Evolutionary conservation across 2,888 invertebrate species (phyloP), one percentile per base, ranked within the genome.

Genomic region (Drosophila siamana): DNA sequence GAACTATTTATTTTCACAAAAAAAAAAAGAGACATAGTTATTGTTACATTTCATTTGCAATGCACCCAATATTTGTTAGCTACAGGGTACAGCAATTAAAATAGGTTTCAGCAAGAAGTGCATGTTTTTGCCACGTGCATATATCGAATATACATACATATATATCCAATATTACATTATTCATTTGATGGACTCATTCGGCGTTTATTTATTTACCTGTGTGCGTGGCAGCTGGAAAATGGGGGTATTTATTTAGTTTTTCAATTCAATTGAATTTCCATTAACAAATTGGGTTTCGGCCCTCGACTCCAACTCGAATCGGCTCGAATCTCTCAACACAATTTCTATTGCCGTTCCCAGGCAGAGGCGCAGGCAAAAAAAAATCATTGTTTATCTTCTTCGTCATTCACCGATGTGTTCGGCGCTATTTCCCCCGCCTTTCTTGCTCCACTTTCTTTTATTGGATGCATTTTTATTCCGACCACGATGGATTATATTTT

Each of bases 181-280:
- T 70, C 68, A 67, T 85, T 57, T 57, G 43, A 60, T 52, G 61
- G 33, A 36, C 33, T 26, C 15, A 28, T 59, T 50, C n/a, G 19
- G 46, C 51, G 41, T 63, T 66, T 66, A 64, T 68, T 75, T 69
- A 68, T 63, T 60, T 67, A 65, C 43, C 56, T 54, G 43, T 46
- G 48, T 54, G 30, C 55, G 64, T 70, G 65, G 54, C 43, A 48
- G 46, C 30, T 57, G 30, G 50, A 50, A 60, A 55, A 52, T 54
- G 60, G 33, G 55, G 86, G 50, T 81, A 69, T 86, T 80, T 81
- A 76, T 76, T 81, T 70, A 86, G 81, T 86, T 77, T 83, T 77
- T 60, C 62, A 77, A 69, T 81, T 77, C 74, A 77, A 87, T 87
- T 87, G 73, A 85, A 82, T 78, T 87, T 87, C 83, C 83, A 85